A percentile compares a stretch with the other conserved stretches of the same genome.
Conservation (phyloP, 2,888 invertebrate genomes). For the Netelia virgata region DNA sequence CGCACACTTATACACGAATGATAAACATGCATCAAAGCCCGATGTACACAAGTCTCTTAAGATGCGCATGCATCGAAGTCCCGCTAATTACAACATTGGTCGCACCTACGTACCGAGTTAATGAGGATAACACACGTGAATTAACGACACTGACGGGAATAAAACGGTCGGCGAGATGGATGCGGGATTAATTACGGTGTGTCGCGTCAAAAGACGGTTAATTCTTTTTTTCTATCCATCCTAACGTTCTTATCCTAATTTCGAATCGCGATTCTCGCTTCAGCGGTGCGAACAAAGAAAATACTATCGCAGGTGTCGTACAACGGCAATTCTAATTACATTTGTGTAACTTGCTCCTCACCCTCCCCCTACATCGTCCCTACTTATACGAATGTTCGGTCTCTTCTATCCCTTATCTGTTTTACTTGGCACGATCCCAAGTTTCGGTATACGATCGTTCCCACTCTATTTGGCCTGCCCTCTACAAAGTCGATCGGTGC, state of each 20-base stretch:
- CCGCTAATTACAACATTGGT: slow-evolving; percentile 59
- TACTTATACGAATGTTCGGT: not conserved
- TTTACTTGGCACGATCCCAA: not conserved
- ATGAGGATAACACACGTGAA: slow-evolving; percentile 12
- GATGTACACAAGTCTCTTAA: not conserved
- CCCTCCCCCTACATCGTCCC: too few relatives aligned
- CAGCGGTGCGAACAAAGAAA: slow-evolving; percentile 53
- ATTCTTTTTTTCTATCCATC: slow-evolving; percentile 5
- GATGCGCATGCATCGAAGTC: slow-evolving; percentile 50
- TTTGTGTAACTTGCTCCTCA: slow-evolving; percentile 31
- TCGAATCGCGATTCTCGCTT: slow-evolving; percentile 24
- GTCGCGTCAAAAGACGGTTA: not conserved
- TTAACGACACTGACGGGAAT: not conserved
- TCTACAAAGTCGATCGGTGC: slow-evolving; percentile 28
- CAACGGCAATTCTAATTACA: slow-evolving; percentile 47
- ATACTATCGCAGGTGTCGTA: slow-evolving; percentile 40
- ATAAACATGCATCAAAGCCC: too few relatives aligned
- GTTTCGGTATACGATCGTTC: not conserved
- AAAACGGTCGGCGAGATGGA: not conserved
- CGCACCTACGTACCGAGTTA: slow-evolving; percentile 12
- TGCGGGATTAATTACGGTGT: not conserved
- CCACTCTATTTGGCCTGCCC: not conserved
- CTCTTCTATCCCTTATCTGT: slow-evolving; percentile 48
- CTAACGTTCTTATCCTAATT: slow-evolving; percentile 10
- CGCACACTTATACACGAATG: slow-evolving; percentile 2